Evolutionary conservation across 2,797 vertebrate genomes (phyloP).

Genomic region (Sebastes steindachneri): DNA sequence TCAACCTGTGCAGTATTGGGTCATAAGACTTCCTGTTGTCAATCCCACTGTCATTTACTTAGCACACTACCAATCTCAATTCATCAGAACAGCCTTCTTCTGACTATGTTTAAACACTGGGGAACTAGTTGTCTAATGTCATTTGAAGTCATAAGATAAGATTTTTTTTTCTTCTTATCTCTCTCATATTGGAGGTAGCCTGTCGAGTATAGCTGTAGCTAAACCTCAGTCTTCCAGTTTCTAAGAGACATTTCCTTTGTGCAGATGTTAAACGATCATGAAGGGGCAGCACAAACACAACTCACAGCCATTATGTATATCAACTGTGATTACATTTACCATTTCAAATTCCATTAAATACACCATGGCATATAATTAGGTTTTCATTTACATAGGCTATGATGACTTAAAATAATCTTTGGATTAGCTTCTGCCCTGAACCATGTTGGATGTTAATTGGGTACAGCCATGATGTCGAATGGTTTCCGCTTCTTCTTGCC

Average conservation of each 20-base stretch:
- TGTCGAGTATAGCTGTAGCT: neutral
- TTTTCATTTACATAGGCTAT: slow-evolving; percentile 28
- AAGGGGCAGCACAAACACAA: slow-evolving; percentile 19
- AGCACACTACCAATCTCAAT: neutral
- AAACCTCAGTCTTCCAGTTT: neutral
- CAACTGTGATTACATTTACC: slow-evolving; percentile 43
- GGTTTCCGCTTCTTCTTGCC: neutral
- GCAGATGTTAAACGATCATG: slow-evolving; percentile 26
- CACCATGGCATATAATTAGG: slow-evolving; percentile 26
- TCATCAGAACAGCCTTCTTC: neutral
- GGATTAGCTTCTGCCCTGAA: slow-evolving; percentile 53
- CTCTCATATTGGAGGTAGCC: neutral
- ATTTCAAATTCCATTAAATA: slow-evolving; percentile 53
- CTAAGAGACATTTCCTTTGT: slow-evolving; percentile 15
- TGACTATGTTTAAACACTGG: neutral
- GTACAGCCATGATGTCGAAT: slow-evolving; percentile 5
- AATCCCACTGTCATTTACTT: neutral
- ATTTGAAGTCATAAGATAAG: neutral
- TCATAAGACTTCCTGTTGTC: neutral
- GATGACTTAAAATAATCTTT: slow-evolving; percentile 39
- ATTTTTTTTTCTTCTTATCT: neutral
- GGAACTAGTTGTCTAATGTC: neutral
- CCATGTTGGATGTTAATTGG: slow-evolving; percentile 57
- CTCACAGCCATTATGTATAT: slow-evolving; percentile 10
- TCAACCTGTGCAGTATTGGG: neutral